These are phyloP conservation scores for Stichodactyla helianthus DNA, from an alignment of 64 coral and sea anemone genomes.

Conservation along the genomic window DNA sequence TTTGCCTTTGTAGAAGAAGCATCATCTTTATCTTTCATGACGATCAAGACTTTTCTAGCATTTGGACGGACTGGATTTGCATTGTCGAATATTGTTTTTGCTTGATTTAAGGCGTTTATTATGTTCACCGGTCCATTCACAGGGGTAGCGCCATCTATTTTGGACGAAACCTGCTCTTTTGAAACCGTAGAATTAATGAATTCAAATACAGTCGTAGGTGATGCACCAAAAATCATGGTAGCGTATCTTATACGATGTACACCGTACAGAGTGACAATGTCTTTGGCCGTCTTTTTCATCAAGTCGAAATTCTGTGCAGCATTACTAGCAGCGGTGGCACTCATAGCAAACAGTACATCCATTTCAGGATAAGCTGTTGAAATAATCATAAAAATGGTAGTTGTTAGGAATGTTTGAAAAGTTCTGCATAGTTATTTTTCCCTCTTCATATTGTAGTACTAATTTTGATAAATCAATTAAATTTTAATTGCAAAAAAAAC, in stretches of 20 bases:
- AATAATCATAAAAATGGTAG: neutral
- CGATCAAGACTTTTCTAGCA: conserved; percentile 46
- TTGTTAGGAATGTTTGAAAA: no score
- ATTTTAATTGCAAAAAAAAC: no score
- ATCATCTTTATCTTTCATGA: conserved; percentile 33
- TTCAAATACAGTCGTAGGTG: neutral
- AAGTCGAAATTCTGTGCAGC: conserved; percentile 28
- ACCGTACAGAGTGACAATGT: conserved; percentile 57
- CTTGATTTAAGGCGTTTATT: conserved; percentile 32
- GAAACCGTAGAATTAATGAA: neutral
- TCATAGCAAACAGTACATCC: conserved; percentile 69
- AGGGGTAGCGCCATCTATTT: neutral
- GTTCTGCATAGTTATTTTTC: no score
- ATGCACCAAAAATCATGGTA: conserved; percentile 41
- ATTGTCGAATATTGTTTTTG: conserved; percentile 45
- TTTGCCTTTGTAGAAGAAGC: neutral
- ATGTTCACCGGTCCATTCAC: conserved; percentile 29
- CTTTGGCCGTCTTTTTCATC: conserved; percentile 41
- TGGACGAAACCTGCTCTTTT: neutral
- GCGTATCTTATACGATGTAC: conserved; percentile 54
- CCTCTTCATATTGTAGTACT: no score
- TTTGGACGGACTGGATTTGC: conserved; percentile 29
- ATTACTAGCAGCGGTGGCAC: conserved; percentile 47
- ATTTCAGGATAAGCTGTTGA: conserved; percentile 28
- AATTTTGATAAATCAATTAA: no score